Evolutionary conservation across 92 coral and sea anemone genomes (phyloP), one percentile per base, ranked within the genome.

Genomic region (Micromussa lordhowensis): DNA sequence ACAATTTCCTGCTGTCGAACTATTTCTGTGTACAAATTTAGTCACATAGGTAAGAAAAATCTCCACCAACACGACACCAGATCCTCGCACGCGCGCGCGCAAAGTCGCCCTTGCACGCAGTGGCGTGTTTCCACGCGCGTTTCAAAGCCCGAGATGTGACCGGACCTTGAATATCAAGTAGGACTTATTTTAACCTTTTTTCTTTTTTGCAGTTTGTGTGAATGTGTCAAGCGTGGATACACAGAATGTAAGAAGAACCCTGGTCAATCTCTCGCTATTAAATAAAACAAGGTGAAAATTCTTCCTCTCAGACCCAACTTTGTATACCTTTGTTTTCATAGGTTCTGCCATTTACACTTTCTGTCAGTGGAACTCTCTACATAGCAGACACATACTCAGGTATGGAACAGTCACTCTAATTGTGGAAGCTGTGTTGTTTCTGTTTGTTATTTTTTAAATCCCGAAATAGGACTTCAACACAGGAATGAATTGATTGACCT

Each of bases 221-320:
- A 83, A 83, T 34, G 79, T 83, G 68, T 48, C 87, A 71, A 53
- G 79, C 26, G 71, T 32, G 63, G 54, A 55, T 55, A 5, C 30
- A 24, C 36, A 31, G 26, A 83, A 83, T 83, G 87, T 83, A 83
- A 83, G 87, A 15, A 30, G 87, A 15, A 30, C n/a, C 78, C 28
- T 10, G 34, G 24, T 71, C 77, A 71, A 21, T 32, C 12, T 73
- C 49, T 73, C 11, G 24, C 31, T 71, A 44, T 44, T 44, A 5
- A 32, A 8, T 64, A 9, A n/a, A 26, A 4, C 32, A 21, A 3
- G 9, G 0, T 66, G 17, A 26, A 12, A 26, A 63, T 24, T 63
- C 5, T 35, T 35, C 28, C 28, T 77, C 10, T n/a, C 12, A 44
- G 13, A 44, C 11, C 51, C 51, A 44, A 44, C 51, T 44, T 9